Base-by-base conservation (phyloP, 2,888 invertebrate species). In the Andricus curvator region DNA sequence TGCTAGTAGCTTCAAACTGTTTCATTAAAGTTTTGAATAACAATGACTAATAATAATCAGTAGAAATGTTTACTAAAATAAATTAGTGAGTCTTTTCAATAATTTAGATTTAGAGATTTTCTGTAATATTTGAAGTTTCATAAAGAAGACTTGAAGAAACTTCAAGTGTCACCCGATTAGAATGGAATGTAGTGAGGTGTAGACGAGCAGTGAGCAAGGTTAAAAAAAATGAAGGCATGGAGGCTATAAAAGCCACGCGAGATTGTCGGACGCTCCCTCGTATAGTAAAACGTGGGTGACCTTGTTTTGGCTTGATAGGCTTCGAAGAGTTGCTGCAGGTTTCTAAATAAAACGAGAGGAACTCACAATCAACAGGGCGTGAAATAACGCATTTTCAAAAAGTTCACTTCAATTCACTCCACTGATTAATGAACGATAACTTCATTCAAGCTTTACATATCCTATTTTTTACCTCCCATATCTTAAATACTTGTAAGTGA, bases 131-230 rank as follows among this genome's bases (percentile, higher is more conserved):
- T 48, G 17, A 48, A 17, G 48, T 17, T 48, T 17, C 48, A 48
- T 48, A 17, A 17, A 48, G 48, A 48, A 48, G 5, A 17, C 17
- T 48, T 48, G 17, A 5, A 48, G 48, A 17, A 48, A 48, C 48
- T 48, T 48, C 17, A 48, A 17, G 90, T 89, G 87, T 87, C 88
- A 85, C 85, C 84, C 90, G 89, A 90, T 90, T 89, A 90, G 87
- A 81, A 78, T 87, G 90, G 90, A 90, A 90, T 90, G 88, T 83
- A 80, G 86, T 78, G 86, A 90, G 88, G 88, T 88, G 88, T 85
- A 86, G 87, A 33, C 33, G 74, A 84, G 85, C 88, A 89, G 90
- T 74, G 74, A 84, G 85, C 88, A 89, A 90, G 90, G 89, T 88
- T 89, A 85, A 84, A 86, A 86, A 88, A 88, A 87, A 81, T 81